Evolutionary conservation across 1,140 invertebrate genomes (phyloP), one percentile per base, ranked within the genome.

Genomic region (Rhynchophorus ferrugineus): DNA sequence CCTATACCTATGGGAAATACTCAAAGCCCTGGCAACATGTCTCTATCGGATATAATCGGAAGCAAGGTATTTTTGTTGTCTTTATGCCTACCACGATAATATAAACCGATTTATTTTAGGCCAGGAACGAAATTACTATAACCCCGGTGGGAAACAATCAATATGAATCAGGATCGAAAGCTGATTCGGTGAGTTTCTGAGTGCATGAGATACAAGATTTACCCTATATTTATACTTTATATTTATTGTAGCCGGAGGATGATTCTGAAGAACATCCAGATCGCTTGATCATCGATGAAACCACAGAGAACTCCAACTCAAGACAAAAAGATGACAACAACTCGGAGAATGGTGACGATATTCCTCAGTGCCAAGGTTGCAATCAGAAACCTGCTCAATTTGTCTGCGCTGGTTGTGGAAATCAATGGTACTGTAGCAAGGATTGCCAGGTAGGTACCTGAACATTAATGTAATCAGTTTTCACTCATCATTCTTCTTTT

Each of bases 381-480:
- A 77, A 84, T 35, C 77, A 81, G 33, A 79, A 80, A 57, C 74
- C 82, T 49, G 88, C 88, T 21, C 84, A 87, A 67, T 91, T 89
- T 65, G 84, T 91, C 17, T 92, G 89, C 68, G 85, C 86, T 45
- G 87, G 84, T 17, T 92, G 89, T 66, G 82, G 82, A 44, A 89
- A 88, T 71, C 87, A 91, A 72, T 91, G 88, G 87, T 92, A 92
- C 67, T 92, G 89, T 75, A 88, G 84, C 65, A 72, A 85, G 44
- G 85, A 89, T 60, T 92, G 89, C 68, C 89, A 92, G 81, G 89
- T 91, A 44, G 42, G 24, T 42, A 18, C 18, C 20, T 41, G 8
- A 14, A 3, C 1, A n/a, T n/a, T n/a, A n/a, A n/a, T n/a, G 8
- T 43, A 13, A 43, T 19, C 9, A 43, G 9, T 19, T 17, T 17